These are phyloP conservation scores for Chrysopa pallens DNA, from an alignment of 1,140 invertebrate species.

Conservation along the genomic window DNA sequence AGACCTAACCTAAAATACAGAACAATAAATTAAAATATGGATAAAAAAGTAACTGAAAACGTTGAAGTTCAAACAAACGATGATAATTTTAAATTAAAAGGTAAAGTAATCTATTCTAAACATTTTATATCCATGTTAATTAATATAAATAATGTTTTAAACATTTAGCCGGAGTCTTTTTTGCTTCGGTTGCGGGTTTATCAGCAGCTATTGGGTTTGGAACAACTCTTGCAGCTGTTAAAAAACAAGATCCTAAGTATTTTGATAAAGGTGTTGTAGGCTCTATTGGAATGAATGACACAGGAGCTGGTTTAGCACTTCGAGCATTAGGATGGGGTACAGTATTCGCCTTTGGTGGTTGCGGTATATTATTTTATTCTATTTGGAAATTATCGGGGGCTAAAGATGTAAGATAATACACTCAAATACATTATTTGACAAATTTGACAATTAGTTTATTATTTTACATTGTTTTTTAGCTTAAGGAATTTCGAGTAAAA, in stretches of 20 bases:
- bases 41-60: not conserved
- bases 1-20: not conserved
- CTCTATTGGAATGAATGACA: slow-evolving; percentile 45
- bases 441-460: slow-evolving; percentile 1
- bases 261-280: slow-evolving; percentile 57
- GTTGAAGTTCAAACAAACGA: not conserved
- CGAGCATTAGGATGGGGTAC: slow-evolving; percentile 75
- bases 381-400: slow-evolving; percentile 83
- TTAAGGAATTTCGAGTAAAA: slow-evolving; percentile 51
- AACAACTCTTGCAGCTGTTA: slow-evolving; percentile 52
- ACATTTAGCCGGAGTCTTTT: slow-evolving; percentile 48
- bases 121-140: not conserved
- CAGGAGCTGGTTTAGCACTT: slow-evolving; percentile 57
- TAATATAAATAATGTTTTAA: slow-evolving; percentile 10
- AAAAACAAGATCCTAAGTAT: slow-evolving; percentile 59
- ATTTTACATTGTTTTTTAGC: slow-evolving; percentile 27
- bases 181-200: slow-evolving; percentile 56
- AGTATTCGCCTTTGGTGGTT: slow-evolving; percentile 66
- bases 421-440: slow-evolving; percentile 3
- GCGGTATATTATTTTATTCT: slow-evolving; percentile 58
- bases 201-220: slow-evolving; percentile 70
- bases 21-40: not conserved
- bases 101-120: not conserved
- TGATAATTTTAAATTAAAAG: slow-evolving; percentile 1
- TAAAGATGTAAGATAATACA: slow-evolving; percentile 35